Percentiles rank a stretch among this genome's conserved stretches.
Evolutionary conservation across 2,888 invertebrate species (phyloP).

Genomic region (Drosophila hamatofila): DNA sequence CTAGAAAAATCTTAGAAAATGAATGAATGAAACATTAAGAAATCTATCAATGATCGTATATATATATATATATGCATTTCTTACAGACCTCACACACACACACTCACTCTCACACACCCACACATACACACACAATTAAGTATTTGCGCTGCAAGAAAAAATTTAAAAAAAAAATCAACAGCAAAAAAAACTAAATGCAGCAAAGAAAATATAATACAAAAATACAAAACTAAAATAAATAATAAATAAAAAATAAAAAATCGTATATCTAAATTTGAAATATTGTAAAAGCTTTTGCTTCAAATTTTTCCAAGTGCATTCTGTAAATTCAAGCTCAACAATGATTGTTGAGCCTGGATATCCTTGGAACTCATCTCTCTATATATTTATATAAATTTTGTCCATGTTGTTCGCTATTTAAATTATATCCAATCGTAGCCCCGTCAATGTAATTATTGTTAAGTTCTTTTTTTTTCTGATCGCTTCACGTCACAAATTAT

Average conservation of each 20-base stretch:
- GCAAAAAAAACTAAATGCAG: constrained; percentile 1
- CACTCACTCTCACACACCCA: background rate
- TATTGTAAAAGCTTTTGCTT: constrained; percentile 29
- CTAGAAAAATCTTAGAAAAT: background rate
- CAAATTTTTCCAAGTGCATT: constrained; percentile 21
- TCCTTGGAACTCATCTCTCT: background rate
- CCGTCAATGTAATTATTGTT: constrained; percentile 55
- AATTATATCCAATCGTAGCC: constrained; percentile 53
- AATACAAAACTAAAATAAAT: background rate
- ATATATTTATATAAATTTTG: constrained; percentile 27
- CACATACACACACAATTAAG: constrained; percentile 12
- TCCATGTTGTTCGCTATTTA: constrained; percentile 46
- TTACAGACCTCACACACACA: constrained; percentile 34
- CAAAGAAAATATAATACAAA: background rate
- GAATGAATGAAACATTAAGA: background rate
- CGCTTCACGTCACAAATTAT: constrained; percentile 42
- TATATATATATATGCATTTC: constrained; percentile 29
- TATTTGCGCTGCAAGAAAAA: constrained; percentile 6
- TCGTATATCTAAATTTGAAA: constrained; percentile 13
- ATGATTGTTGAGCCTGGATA: constrained; percentile 36
- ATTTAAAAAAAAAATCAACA: background rate
- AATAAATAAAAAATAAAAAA: constrained; percentile 1
- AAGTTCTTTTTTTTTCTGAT: constrained; percentile 30
- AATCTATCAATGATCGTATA: constrained; percentile 7
- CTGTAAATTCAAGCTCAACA: constrained; percentile 54